Evolutionary conservation across 2,797 vertebrate species (phyloP), one percentile per base, ranked within the genome.

Genomic region (Heliangelus exortis): DNA sequence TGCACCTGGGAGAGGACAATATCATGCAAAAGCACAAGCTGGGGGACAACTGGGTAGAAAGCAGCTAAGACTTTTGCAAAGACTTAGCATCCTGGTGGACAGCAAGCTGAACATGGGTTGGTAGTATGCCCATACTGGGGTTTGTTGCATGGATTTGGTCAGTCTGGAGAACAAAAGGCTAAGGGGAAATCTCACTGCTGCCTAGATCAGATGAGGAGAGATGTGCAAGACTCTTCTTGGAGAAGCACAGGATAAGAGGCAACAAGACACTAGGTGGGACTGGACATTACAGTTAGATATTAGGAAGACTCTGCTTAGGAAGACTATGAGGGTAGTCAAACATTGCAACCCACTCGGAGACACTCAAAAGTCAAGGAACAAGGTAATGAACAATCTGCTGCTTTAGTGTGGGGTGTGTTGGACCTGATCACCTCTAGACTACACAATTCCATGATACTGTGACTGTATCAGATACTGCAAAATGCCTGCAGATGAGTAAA

Each of bases 311-410:
- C 58, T 74, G 36, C 19, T 41, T 41, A 41, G 39, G 39, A 41
- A 41, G 39, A 22, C 55, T 66, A 1, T 0, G 1, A 48, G 4
- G 18, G 8, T 36, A 17, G 15, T 23, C 18, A 77, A 34, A 59
- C 1, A 18, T 16, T 61, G 31, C 22, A 74, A 83, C 15, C 71
- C 34, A 71, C 5, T 5, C 50, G 36, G n/a, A 81, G 36, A 47
- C 3, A 66, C 8, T 28, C 25, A 62, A 33, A 87, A 51, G 8
- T 48, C 62, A 68, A 20, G 8, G 57, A 80, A 79, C 5, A 54
- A 67, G 10, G 21, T 26, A 28, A 65, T 29, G 4, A 67, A 15
- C n/a, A 51, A 55, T 29, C 4, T 23, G 25, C 19, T 66, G 15
- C 41, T 26, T 15, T 47, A 33, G 10, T 26, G 15, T 69, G 21